These are phyloP conservation scores for Thereva unica DNA, from an alignment of 2,888 invertebrate genomes.

Conservation along the genomic window DNA sequence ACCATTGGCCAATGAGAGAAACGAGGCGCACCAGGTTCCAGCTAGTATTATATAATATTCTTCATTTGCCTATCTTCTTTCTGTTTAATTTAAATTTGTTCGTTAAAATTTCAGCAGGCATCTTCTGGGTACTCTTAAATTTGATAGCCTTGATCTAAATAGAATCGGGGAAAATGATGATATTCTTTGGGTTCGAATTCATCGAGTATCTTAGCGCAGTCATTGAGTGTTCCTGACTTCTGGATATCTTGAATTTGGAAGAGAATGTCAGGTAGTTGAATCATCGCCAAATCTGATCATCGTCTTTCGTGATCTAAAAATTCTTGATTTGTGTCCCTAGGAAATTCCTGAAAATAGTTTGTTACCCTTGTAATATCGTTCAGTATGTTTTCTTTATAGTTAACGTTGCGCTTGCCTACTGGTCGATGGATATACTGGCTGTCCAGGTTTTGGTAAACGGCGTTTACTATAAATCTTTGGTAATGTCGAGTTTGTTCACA, in stretches of 20 bases:
- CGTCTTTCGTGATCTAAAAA: slow-evolving; percentile 53
- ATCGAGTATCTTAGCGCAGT: slow-evolving; percentile 45
- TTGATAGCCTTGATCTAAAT: slow-evolving; percentile 52
- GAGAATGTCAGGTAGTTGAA: slow-evolving; percentile 47
- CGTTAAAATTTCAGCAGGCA: slow-evolving; percentile 50
- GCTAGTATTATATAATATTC: slow-evolving; percentile 48
- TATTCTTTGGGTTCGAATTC: slow-evolving; percentile 57
- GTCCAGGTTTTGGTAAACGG: slow-evolving; percentile 49
- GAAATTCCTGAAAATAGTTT: slow-evolving; percentile 51
- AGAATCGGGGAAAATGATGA: slow-evolving; percentile 55
- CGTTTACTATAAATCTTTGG: slow-evolving; percentile 52
- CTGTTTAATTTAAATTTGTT: slow-evolving; percentile 51
- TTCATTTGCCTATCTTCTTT: slow-evolving; percentile 41
- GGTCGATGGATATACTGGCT: slow-evolving; percentile 39
- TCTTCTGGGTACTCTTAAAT: slow-evolving; percentile 54
- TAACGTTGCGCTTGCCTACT: slow-evolving; percentile 48
- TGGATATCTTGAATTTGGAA: slow-evolving; percentile 45
- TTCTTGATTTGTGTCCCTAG: slow-evolving; percentile 48
- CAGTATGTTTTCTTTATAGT: slow-evolving; percentile 49
- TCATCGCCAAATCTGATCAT: slow-evolving; percentile 53
- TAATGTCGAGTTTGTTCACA: slow-evolving; percentile 51
- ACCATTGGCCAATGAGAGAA: no score
- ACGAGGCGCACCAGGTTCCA: no score
- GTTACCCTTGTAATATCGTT: slow-evolving; percentile 50
- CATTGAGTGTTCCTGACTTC: slow-evolving; percentile 43